These are phyloP conservation scores for Chauna torquata DNA, from an alignment of 2,113 vertebrate species.

Conservation along the genomic window DNA sequence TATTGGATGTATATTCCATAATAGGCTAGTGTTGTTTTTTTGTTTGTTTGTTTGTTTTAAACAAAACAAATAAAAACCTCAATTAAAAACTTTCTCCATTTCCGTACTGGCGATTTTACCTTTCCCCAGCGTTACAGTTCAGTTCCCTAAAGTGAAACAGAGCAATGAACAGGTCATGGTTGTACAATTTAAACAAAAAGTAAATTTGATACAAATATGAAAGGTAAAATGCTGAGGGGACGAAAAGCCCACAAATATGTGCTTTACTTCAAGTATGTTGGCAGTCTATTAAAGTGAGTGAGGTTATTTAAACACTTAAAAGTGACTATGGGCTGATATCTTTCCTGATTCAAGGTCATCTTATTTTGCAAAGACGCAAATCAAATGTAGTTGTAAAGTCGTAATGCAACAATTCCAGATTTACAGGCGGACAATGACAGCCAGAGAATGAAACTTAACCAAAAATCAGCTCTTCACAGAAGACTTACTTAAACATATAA, in stretches of 20 bases:
- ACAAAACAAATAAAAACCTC: no score
- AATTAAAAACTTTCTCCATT: background rate
- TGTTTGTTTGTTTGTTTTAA: no score
- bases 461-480: background rate
- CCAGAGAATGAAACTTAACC: background rate
- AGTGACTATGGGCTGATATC: background rate
- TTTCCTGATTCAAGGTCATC: background rate
- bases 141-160: background rate
- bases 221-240: fast-evolving
- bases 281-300: background rate
- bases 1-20: background rate
- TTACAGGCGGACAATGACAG: background rate
- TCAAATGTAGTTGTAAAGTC: background rate
- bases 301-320: background rate
- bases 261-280: background rate
- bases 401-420: background rate
- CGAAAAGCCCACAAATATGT: background rate
- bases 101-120: background rate
- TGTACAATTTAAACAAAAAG: background rate
- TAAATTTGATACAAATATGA: background rate
- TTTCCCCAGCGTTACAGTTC: background rate
- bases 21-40: background rate
- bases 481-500: background rate
- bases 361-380: background rate
- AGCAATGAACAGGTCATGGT: no score